Percentiles rank a stretch among this genome's conserved stretches.
Conservation (phyloP, 2,888 invertebrate genomes). For the Eueremaeus valkanovi region DNA sequence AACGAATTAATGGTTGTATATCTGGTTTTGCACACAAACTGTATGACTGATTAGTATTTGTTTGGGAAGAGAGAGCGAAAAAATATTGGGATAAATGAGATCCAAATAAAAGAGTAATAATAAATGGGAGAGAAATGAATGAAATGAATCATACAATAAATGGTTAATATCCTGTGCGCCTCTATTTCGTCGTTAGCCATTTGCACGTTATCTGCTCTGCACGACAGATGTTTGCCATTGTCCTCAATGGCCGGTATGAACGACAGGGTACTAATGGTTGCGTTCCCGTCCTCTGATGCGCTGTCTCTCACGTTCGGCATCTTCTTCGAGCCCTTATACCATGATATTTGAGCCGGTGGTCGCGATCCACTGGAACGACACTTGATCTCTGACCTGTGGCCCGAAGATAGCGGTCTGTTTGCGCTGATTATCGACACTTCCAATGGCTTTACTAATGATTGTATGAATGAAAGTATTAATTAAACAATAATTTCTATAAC, state of each 20-base stretch:
- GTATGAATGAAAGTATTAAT: not conserved
- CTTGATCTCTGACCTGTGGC: conserved; percentile 45
- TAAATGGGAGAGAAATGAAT: conserved; percentile 13
- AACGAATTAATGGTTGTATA: not conserved
- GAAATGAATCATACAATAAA: conserved; percentile 48
- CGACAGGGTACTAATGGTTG: conserved; percentile 47
- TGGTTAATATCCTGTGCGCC: conserved; percentile 48
- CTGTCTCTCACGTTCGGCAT: conserved; percentile 45
- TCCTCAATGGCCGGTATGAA: conserved; percentile 48
- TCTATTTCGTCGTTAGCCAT: conserved; percentile 48
- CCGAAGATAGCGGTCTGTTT: conserved; percentile 44
- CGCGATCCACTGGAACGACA: conserved; percentile 47
- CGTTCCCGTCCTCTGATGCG: conserved; percentile 47
- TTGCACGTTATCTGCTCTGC: conserved; percentile 48
- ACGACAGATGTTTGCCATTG: conserved; percentile 49
- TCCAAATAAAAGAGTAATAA: not conserved
- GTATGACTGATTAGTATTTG: conserved; percentile 24
- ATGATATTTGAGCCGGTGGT: conserved; percentile 47
- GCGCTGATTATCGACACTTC: not conserved
- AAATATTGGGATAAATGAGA: not conserved
- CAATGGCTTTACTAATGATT: conserved; percentile 9
- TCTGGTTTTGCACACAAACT: not conserved
- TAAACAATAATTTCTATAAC: not conserved
- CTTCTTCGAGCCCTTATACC: conserved; percentile 47
- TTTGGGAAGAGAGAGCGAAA: conserved; percentile 1